A percentile compares a stretch with the other conserved stretches of the same genome.
phyloP scores from a whole-genome alignment of 2,888 invertebrate species.

The Frankliniella intonsa region DNA sequence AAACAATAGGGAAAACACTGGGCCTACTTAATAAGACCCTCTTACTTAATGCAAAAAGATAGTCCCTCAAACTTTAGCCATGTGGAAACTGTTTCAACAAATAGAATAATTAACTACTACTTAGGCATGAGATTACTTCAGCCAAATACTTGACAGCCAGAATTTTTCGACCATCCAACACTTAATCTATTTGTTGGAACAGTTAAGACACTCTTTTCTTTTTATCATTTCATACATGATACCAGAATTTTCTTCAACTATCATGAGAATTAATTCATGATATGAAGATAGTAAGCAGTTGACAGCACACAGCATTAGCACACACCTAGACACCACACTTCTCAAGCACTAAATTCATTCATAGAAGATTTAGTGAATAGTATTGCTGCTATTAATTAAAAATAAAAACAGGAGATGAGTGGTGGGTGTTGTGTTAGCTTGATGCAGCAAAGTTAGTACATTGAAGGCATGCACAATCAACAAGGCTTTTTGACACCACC shows the following conservation, averaged over 20 bases:
- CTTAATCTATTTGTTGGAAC: background rate
- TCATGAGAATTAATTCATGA: background rate
- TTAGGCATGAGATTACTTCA: background rate
- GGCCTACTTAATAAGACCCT: background rate
- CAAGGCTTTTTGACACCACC: background rate
- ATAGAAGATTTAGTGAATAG: background rate
- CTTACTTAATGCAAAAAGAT: background rate
- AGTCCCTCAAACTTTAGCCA: background rate
- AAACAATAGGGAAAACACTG: background rate
- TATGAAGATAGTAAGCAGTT: background rate
- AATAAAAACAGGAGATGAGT: background rate
- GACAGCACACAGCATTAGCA: conserved; percentile 5
- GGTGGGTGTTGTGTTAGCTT: background rate
- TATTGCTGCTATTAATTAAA: background rate
- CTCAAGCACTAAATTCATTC: background rate
- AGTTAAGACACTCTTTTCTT: background rate
- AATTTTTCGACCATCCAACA: background rate
- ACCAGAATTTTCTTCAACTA: background rate
- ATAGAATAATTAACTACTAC: background rate
- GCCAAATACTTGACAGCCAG: background rate
- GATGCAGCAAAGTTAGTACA: conserved; percentile 19
- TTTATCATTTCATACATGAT: background rate
- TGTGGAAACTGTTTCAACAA: background rate
- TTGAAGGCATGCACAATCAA: background rate
- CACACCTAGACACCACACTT: background rate